Conservation (phyloP, 2,888 invertebrate species). For the Luffia ferchaultella region DNA sequence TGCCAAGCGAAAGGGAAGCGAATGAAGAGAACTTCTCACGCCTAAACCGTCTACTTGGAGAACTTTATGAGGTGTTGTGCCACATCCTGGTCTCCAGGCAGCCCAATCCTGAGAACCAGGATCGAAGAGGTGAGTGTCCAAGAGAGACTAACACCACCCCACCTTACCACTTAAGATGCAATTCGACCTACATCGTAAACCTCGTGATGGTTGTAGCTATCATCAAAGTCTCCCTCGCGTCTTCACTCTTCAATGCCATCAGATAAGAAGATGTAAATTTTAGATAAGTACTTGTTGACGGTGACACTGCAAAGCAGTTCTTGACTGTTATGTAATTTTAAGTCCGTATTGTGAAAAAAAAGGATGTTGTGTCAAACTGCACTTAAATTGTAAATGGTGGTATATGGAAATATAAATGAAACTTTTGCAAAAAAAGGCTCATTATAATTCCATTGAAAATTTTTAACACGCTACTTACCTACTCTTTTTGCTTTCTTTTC, state of each 20-base stretch:
- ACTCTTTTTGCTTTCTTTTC: constrained; percentile 28
- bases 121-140: constrained; percentile 63
- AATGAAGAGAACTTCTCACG: constrained; percentile 64
- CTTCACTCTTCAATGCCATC: constrained; percentile 61
- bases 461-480: constrained; percentile 26
- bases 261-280: constrained; percentile 47
- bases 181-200: constrained; percentile 66
- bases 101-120: constrained; percentile 40
- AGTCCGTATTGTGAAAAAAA: constrained; percentile 36
- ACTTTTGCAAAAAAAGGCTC: constrained; percentile 18
- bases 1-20: constrained; percentile 64
- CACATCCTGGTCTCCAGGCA: constrained; percentile 63
- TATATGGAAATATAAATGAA: constrained; percentile 26
- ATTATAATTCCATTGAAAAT: constrained; percentile 17
- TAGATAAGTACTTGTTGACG: constrained; percentile 57
- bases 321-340: constrained; percentile 61
- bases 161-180: constrained; percentile 66
- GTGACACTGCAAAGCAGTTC: constrained; percentile 61
- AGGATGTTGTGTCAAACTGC: constrained; percentile 65
- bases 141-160: constrained; percentile 50
- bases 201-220: constrained; percentile 61
- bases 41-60: constrained; percentile 62
- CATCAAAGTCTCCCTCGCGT: constrained; percentile 58
- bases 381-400: constrained; percentile 63
- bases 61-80: constrained; percentile 63